Evolutionary conservation across 2,113 vertebrate genomes (phyloP).

Genomic region (Martes martes): DNA sequence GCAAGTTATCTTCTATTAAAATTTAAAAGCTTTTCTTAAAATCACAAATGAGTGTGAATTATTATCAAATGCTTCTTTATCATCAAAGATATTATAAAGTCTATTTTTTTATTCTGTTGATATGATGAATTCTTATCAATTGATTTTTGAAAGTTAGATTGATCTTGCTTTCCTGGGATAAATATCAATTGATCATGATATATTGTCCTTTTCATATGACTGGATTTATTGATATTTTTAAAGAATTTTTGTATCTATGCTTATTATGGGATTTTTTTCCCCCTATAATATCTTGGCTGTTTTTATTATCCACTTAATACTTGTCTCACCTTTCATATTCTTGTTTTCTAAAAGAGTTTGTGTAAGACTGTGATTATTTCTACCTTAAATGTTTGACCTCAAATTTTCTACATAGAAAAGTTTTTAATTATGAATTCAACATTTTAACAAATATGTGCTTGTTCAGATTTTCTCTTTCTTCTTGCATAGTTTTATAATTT

Average conservation of each 20-base stretch:
- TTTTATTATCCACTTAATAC: not conserved
- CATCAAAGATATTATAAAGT: not conserved
- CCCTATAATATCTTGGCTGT: not conserved
- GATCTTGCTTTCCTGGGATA: not conserved
- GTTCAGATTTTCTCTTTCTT: not conserved
- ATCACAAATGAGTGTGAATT: not conserved
- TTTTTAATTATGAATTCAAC: not conserved
- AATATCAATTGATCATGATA: not conserved
- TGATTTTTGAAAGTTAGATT: slow-evolving; percentile 1
- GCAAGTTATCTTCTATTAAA: not conserved
- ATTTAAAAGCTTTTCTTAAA: not conserved
- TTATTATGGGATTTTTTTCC: not conserved
- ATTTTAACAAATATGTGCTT: not conserved
- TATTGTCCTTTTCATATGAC: not conserved
- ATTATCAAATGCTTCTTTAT: not conserved
- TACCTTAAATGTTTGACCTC: not conserved
- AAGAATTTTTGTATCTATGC: not conserved
- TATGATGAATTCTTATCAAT: not conserved
- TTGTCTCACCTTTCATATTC: not conserved
- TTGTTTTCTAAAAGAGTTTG: not conserved
- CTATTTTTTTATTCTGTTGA: not conserved
- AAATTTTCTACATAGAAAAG: not conserved
- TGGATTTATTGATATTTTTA: not conserved
- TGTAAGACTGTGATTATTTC: not conserved
- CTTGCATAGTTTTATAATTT: not conserved